phyloP scores from a whole-genome alignment of 2,113 vertebrate genomes.

The Mastomys natalensis region DNA sequence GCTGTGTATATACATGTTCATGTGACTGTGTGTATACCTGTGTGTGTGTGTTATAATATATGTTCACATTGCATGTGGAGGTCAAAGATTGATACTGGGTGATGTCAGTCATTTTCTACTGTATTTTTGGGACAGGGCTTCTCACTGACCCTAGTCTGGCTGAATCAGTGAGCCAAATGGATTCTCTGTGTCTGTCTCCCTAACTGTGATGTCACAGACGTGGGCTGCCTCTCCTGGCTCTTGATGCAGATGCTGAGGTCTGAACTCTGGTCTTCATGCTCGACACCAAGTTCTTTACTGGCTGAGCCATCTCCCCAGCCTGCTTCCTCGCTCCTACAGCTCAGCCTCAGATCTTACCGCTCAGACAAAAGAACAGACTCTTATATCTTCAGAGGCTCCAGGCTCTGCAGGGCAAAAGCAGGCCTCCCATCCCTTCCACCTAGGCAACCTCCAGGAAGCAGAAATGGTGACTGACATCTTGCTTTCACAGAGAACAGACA shows the following conservation, averaged over 20 bases:
- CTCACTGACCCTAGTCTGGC: neutral
- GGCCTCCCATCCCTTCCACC: neutral
- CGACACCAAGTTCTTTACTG: neutral
- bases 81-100: too few relatives aligned
- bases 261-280: neutral
- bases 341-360: neutral
- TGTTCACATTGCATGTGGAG: too few relatives aligned
- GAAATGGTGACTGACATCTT: neutral
- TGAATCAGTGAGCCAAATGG: neutral
- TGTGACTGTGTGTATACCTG: neutral
- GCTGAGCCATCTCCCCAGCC: neutral
- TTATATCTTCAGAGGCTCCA: neutral
- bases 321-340: neutral
- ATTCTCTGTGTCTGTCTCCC: neutral
- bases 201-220: neutral
- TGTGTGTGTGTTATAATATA: too few relatives aligned
- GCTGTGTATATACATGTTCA: neutral
- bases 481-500: slow-evolving; percentile 45
- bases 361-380: neutral
- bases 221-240: neutral
- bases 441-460: neutral
- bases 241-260: neutral
- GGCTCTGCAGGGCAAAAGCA: neutral
- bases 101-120: neutral
- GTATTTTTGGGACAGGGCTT: neutral